A percentile compares a stretch with the other conserved stretches of the same genome.
phyloP scores from a whole-genome alignment of 2,797 vertebrate genomes.

The Pipistrellus pipistrellus region DNA sequence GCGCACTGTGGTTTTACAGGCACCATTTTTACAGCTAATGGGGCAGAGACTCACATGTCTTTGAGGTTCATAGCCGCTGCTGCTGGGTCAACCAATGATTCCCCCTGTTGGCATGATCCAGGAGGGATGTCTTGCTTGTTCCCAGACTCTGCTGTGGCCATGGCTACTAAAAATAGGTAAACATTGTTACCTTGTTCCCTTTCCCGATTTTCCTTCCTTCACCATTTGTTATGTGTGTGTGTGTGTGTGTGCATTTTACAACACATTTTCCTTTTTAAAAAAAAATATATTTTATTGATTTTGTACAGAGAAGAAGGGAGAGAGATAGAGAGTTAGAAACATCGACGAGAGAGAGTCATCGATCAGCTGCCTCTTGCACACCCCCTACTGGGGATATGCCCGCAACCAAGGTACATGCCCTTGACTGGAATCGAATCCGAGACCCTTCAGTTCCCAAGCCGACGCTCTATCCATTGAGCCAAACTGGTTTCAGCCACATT shows the following conservation, averaged over 20 bases:
- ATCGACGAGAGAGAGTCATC: too few species aligned
- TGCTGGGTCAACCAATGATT: not conserved
- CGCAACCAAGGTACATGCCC: too few species aligned
- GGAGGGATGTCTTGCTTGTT: not conserved
- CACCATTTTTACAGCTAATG: not conserved
- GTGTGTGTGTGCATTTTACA: not conserved
- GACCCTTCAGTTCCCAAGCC: too few species aligned
- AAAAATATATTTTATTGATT: too few species aligned
- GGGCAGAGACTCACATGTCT: not conserved
- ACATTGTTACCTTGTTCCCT: accelerated
- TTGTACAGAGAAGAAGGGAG: too few species aligned
- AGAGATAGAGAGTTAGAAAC: too few species aligned
- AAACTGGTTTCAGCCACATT: not conserved
- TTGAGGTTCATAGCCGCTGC: slow-evolving; percentile 21
- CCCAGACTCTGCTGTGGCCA: not conserved
- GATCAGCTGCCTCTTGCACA: too few species aligned
- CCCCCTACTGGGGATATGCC: too few species aligned
- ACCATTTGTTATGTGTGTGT: accelerated
- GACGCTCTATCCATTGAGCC: too few species aligned
- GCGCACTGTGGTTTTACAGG: not conserved
- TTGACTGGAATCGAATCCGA: too few species aligned
- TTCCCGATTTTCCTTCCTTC: not conserved
- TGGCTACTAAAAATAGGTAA: not conserved
- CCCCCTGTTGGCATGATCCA: not conserved
- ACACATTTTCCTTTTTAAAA: not conserved